Evolutionary conservation across 2,113 vertebrate genomes (phyloP).

Genomic region (Spilogale gracilis): DNA sequence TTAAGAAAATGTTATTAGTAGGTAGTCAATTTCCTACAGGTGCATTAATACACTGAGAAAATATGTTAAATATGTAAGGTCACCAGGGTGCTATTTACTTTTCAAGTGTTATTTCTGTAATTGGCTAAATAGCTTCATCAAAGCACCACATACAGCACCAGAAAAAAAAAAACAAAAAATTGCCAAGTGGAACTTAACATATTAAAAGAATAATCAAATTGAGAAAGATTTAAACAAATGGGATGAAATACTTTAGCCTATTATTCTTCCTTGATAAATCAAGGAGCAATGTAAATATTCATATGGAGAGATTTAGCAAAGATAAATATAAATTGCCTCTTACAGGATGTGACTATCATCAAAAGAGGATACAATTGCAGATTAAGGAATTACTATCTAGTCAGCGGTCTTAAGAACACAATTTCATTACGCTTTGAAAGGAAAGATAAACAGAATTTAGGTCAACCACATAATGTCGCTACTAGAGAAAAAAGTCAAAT

Average conservation of each 20-base stretch:
- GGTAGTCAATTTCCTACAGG: background rate
- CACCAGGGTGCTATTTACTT: background rate
- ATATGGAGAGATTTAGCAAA: background rate
- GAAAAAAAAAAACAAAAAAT: background rate
- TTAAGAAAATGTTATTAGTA: slow-evolving; percentile 16
- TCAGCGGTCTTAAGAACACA: background rate
- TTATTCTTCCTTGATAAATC: slow-evolving; percentile 1
- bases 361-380: background rate
- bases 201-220: background rate
- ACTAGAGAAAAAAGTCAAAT: background rate
- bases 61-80: background rate
- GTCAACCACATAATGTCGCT: background rate
- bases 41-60: background rate
- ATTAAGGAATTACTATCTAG: background rate
- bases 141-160: background rate
- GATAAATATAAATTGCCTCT: background rate
- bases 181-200: background rate
- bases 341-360: background rate
- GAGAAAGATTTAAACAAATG: background rate
- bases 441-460: slow-evolving; percentile 37
- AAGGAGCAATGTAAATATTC: background rate
- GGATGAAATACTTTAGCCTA: background rate
- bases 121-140: slow-evolving; percentile 17
- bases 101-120: background rate
- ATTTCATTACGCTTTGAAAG: background rate